Percentiles rank a stretch among this genome's conserved stretches.
These are phyloP conservation scores for Psilanteris sp. DNA, from an alignment of 1,140 invertebrate genomes.

Conservation along the genomic window DNA sequence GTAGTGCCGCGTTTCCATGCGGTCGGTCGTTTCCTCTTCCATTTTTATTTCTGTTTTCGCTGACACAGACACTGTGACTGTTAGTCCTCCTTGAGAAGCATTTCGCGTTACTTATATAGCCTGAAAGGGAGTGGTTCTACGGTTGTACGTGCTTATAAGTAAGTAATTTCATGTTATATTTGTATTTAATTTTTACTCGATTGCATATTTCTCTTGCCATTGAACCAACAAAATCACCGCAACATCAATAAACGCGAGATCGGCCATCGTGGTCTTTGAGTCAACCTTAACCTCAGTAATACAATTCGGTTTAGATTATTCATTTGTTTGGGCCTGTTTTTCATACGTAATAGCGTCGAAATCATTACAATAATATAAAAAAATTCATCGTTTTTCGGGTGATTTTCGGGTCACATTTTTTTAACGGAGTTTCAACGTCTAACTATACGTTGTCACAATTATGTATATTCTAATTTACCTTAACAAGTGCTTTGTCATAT, in stretches of 20 bases:
- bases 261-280: conserved; percentile 70
- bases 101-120: conserved; percentile 62
- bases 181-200: neutral
- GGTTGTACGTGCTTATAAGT: conserved; percentile 73
- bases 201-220: neutral
- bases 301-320: conserved; percentile 21
- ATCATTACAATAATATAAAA: too few species aligned
- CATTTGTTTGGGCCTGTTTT: neutral
- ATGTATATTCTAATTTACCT: neutral
- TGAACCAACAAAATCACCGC: neutral
- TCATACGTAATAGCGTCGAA: neutral
- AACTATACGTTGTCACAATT: conserved; percentile 3
- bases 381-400: too few species aligned
- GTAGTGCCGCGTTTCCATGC: conserved; percentile 26
- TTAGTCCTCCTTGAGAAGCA: conserved; percentile 71
- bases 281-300: conserved; percentile 72
- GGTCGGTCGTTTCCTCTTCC: conserved; percentile 53
- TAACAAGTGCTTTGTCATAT: conserved; percentile 38
- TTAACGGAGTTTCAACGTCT: neutral
- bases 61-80: conserved; percentile 69
- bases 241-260: conserved; percentile 43
- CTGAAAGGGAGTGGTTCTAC: conserved; percentile 72
- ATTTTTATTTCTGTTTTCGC: conserved; percentile 67
- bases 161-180: conserved; percentile 35
- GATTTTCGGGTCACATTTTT: too few species aligned